A percentile compares a stretch with the other conserved stretches of the same genome.
These are phyloP conservation scores for Beaufortia kweichowensis DNA, from an alignment of 2,113 vertebrate genomes.

Conservation along the genomic window DNA sequence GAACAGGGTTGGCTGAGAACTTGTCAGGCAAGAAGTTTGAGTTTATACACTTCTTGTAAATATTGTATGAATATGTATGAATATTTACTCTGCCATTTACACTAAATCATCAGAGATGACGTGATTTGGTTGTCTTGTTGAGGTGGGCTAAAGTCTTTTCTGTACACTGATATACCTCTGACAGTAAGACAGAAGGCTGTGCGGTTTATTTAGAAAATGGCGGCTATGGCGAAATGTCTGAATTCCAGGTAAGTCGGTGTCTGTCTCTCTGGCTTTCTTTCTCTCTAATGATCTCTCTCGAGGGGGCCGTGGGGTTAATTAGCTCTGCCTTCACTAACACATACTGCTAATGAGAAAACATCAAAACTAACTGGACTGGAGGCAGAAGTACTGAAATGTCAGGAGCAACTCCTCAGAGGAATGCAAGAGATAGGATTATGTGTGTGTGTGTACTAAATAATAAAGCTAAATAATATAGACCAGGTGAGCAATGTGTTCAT, in stretches of 20 bases:
- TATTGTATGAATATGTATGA: too few relatives aligned
- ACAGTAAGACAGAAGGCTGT: conserved; percentile 21
- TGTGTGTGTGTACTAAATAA: conserved; percentile 22
- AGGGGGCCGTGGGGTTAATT: conserved; percentile 51
- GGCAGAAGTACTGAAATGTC: conserved; percentile 59
- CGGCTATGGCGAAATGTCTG: conserved; percentile 52
- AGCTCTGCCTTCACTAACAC: conserved; percentile 44
- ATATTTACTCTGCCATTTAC: not conserved
- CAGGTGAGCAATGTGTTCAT: too few relatives aligned
- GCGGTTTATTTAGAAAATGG: conserved; percentile 57
- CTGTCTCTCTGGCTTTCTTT: conserved; percentile 11
- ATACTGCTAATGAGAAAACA: conserved; percentile 57
- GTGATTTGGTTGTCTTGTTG: not conserved
- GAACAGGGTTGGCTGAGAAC: not conserved
- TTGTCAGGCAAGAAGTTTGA: not conserved
- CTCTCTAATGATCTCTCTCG: conserved; percentile 42
- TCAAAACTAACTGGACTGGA: conserved; percentile 51
- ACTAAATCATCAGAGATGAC: not conserved
- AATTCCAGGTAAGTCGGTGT: conserved; percentile 49
- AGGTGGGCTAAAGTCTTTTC: not conserved
- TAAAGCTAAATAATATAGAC: too few relatives aligned
- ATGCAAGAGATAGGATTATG: conserved; percentile 11
- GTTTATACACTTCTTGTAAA: too few relatives aligned
- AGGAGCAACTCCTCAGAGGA: conserved; percentile 42
- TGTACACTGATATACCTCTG: not conserved